Base-by-base conservation (phyloP, 2,113 vertebrate species). In the Plestiodon gilberti region DNA sequence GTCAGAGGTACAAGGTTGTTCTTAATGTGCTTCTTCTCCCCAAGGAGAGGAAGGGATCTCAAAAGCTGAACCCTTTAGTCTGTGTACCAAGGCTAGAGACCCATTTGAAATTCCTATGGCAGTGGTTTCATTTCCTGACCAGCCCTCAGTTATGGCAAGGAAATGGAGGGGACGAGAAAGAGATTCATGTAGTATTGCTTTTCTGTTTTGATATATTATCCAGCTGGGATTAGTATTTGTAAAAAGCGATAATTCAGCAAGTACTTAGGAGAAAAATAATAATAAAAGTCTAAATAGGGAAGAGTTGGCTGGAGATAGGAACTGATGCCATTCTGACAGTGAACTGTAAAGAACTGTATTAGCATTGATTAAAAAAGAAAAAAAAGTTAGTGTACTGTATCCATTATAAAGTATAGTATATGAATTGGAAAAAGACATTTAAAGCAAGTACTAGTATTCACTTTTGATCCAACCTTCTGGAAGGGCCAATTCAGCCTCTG, bases 81-180 rank as follows among this genome's bases (percentile, higher is more conserved):
- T 59, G 0, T 18, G 55, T 84, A 57, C 87, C 73, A 81, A 10
- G 64, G 70, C 78, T 78, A 71, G 86, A 77, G 75, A 82, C 38
- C 38, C 22, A 71, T 57, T 93, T 85, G 59, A 87, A 73, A 92
- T 89, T 91, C 90, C 88, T 90, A 17, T 62, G 87, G 81, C 88
- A 79, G 11, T 77, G 30, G 73, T 74, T 92, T 92, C 30, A 92
- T 92, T 87, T 90, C 78, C 89, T 91, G 85, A 89, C 73, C 76
- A 85, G 67, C 71, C 62, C 64, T 61, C 80, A 89, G 48, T 23
- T 81, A 87, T 0, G 1, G 48, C 57, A 81, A 74, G 84, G 88
- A 55, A 57, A 65, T 23, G 85, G 80, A 91, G 6, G 38, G 13
- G 33, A n/a, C 14, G n/a, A 55, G 43, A 14, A 30, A 57, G 30